These are phyloP conservation scores for Taenaris catops DNA, from an alignment of 2,888 invertebrate species.

Conservation along the genomic window DNA sequence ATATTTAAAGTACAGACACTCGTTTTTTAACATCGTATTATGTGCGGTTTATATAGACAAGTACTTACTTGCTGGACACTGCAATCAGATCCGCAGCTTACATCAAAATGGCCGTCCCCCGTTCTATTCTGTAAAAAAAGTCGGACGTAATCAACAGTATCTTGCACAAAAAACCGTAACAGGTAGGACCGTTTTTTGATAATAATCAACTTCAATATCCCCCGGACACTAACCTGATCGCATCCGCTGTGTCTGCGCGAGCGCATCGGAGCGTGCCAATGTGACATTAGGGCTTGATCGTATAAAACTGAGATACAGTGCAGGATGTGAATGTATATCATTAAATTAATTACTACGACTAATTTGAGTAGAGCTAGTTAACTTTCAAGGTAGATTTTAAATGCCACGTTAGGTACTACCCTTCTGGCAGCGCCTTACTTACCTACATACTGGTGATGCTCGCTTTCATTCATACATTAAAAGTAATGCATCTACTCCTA, in stretches of 20 bases:
- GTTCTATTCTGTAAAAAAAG: conserved; percentile 82
- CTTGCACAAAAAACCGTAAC: conserved; percentile 18
- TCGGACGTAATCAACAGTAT: conserved; percentile 5
- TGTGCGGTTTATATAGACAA: background rate
- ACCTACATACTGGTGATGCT: too few species aligned
- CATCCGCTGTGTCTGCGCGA: conserved; percentile 55
- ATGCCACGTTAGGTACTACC: too few species aligned
- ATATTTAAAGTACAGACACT: too few species aligned
- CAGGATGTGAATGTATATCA: conserved; percentile 1
- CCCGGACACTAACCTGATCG: conserved; percentile 41
- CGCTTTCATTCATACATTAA: too few species aligned
- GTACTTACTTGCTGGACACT: conserved; percentile 84
- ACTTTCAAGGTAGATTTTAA: too few species aligned
- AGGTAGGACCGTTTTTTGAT: conserved; percentile 27
- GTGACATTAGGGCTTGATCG: conserved; percentile 24
- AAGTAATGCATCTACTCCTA: too few species aligned
- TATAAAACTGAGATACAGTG: conserved; percentile 14
- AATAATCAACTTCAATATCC: conserved; percentile 36
- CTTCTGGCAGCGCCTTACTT: too few species aligned
- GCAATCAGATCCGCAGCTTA: conserved; percentile 85
- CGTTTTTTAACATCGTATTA: too few species aligned
- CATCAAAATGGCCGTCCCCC: conserved; percentile 83
- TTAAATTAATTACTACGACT: conserved; percentile 3
- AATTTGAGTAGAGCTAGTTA: too few species aligned
- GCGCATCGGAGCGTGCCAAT: conserved; percentile 53